phyloP scores from a whole-genome alignment of 1,140 invertebrate species.

The Heliconius hermathena region DNA sequence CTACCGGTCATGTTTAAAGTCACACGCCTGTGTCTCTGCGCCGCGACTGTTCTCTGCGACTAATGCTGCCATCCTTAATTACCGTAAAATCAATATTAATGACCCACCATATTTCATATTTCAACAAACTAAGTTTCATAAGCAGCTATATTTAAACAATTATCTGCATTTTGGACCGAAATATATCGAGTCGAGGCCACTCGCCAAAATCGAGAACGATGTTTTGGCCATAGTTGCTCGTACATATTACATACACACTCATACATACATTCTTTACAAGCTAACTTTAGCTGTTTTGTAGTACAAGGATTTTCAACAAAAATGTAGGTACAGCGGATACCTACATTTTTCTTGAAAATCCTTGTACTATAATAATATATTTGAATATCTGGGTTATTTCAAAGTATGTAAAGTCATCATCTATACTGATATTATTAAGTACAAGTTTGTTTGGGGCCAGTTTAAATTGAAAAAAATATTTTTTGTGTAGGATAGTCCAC shows the following conservation, averaged over 20 bases:
- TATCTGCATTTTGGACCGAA: constrained; percentile 4
- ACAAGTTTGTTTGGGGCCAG: too few relatives aligned
- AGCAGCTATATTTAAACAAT: neutral
- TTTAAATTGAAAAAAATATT: too few relatives aligned
- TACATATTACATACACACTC: neutral
- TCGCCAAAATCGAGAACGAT: neutral
- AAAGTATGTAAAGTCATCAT: too few relatives aligned
- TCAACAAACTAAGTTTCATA: neutral
- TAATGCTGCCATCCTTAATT: neutral
- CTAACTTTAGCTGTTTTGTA: neutral
- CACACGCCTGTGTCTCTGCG: too few relatives aligned
- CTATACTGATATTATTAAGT: too few relatives aligned
- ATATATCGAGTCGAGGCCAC: neutral
- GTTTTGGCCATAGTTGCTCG: neutral
- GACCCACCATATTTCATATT: neutral
- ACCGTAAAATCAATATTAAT: neutral
- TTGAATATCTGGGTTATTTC: too few relatives aligned
- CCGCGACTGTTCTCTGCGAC: too few relatives aligned
- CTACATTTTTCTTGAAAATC: too few relatives aligned
- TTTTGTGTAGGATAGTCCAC: too few relatives aligned
- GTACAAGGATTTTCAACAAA: neutral
- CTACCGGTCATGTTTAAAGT: too few relatives aligned
- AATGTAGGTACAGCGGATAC: neutral
- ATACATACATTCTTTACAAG: neutral
- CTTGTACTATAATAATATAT: too few relatives aligned